These are phyloP conservation scores for Poeciliopsis paucimaculata DNA, from an alignment of 2,797 vertebrate genomes.

Conservation along the genomic window DNA sequence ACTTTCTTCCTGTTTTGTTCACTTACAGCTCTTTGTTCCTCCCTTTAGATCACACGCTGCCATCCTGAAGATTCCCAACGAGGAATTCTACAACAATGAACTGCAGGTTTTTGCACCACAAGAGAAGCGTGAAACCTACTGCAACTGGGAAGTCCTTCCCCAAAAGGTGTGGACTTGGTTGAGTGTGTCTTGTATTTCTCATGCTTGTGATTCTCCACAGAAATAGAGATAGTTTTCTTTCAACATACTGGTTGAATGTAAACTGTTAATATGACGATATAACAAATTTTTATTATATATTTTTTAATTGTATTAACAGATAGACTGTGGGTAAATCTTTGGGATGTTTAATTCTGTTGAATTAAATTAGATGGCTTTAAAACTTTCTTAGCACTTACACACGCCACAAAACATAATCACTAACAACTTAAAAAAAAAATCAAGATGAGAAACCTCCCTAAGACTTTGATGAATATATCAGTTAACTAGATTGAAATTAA, in stretches of 20 bases:
- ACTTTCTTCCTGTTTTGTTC: conserved; percentile 17
- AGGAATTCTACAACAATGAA: conserved; percentile 89
- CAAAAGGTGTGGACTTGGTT: conserved; percentile 71
- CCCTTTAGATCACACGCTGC: conserved; percentile 86
- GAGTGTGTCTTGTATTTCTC: neutral
- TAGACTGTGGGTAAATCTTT: neutral
- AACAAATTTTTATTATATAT: no score
- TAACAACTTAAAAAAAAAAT: no score
- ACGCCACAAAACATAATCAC: no score
- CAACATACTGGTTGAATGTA: neutral
- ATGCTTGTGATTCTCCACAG: neutral
- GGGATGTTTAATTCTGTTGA: neutral
- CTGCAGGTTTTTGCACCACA: conserved; percentile 81
- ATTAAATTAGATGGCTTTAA: neutral
- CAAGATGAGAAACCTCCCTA: no score
- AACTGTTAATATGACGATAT: neutral
- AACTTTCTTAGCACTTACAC: no score
- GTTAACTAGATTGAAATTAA: no score
- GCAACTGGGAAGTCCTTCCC: conserved; percentile 86
- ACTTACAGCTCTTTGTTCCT: neutral
- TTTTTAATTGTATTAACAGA: neutral
- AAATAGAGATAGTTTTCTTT: neutral
- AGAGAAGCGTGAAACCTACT: conserved; percentile 80
- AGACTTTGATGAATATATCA: no score
- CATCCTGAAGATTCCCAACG: conserved; percentile 89